These are phyloP conservation scores for Rhinoderma darwinii DNA, from an alignment of 2,113 vertebrate species.

Conservation along the genomic window DNA sequence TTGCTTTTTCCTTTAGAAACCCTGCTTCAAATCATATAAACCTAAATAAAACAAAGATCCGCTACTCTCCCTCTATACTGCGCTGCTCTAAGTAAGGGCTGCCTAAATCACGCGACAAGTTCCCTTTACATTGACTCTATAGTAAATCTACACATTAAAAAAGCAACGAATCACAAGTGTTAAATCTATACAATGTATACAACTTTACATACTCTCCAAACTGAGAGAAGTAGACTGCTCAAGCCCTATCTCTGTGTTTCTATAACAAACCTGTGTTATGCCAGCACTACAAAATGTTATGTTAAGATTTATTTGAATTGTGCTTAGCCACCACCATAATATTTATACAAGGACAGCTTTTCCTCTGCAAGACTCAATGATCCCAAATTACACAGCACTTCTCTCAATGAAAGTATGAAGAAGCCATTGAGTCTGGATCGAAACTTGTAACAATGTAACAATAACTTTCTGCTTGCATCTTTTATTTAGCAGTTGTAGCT, in stretches of 20 bases:
- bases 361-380: slow-evolving; percentile 57
- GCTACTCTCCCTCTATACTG: too few species aligned
- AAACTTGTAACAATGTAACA: not conserved
- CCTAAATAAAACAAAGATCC: too few species aligned
- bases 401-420: not conserved
- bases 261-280: slow-evolving; percentile 64
- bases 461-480: not conserved
- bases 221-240: slow-evolving; percentile 27
- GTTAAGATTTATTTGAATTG: slow-evolving; percentile 67
- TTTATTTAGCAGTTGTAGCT: not conserved
- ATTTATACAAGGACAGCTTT: slow-evolving; percentile 65
- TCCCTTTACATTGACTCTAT: too few species aligned
- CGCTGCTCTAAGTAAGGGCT: too few species aligned
- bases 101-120: too few species aligned
- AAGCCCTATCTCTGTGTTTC: slow-evolving; percentile 62
- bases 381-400: slow-evolving; percentile 42
- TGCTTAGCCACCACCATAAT: slow-evolving; percentile 69
- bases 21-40: too few species aligned
- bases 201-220: not conserved
- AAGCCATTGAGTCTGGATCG: slow-evolving; percentile 21
- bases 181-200: too few species aligned
- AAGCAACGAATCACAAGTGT: too few species aligned
- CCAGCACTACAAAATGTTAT: slow-evolving; percentile 61
- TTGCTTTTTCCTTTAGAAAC: too few species aligned
- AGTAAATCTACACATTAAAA: too few species aligned